Conservation (phyloP, 2,113 vertebrate genomes). For the cat (Felis catus) region F.catus_Fca126_mat1.0 CM031419.1:189251501-189252000, state of each 20-base stretch:
- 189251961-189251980: neutral
- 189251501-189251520: neutral
- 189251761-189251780: constrained; percentile 43
- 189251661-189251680: constrained; percentile 17
- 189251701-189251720: constrained; percentile 53
- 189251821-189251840: constrained; percentile 27
- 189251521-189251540: too few species aligned
- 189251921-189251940: constrained; percentile 49
- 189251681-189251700: constrained; percentile 20
- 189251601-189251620: neutral
- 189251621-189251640: neutral
- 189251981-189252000: constrained; percentile 64
- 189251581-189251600: constrained; percentile 21
- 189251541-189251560: neutral
- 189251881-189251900: constrained; percentile 55
- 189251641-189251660: constrained; percentile 46
- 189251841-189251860: constrained; percentile 52
- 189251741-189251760: constrained; percentile 39
- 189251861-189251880: constrained; percentile 7
- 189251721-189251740: constrained; percentile 32
- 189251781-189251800: neutral
- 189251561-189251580: constrained; percentile 49
- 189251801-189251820: constrained; percentile 29
- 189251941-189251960: neutral
- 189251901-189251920: constrained; percentile 50